Evolutionary conservation across 2,888 invertebrate genomes (phyloP), one percentile per base, ranked within the genome.

Genomic region (Spisula subtruncata): DNA sequence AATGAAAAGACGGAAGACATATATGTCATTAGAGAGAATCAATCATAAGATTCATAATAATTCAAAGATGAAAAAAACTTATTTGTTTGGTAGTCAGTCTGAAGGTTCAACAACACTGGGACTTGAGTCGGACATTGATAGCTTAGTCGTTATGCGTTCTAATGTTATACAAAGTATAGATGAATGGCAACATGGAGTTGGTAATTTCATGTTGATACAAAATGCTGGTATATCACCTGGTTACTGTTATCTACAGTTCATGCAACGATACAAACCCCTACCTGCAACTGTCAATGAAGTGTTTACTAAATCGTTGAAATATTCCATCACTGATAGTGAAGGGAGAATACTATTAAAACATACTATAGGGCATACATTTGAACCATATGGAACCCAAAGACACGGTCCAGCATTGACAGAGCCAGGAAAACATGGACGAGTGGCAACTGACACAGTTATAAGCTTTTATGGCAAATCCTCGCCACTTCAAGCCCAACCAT

Each of bases 191-290:
- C 29, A 20, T 25, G 81, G 81, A 1, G 51, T 51, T 25, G 18
- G 51, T 25, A 10, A 41, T 14, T 41, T 41, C 2, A 12, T 81
- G 48, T 29, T 51, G 29, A 51, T 81, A n/a, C 81, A 81, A 51
- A 51, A 81, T 81, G 51, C 48, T 8, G n/a, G 10, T 12, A 41
- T 51, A 25, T 51, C 81, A n/a, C 51, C 81, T 51, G 81, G 81
- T 51, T 81, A 81, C 25, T 81, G 81, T 81, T n/a, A 51, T 29
- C 51, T 81, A 14, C 81, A 81, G 29, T 25, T 48, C 29, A 25
- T 81, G 14, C 51, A 10, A 25, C 20, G 10, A 29, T 48, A 51
- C 20, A 6, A 14, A 29, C 29, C 81, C n/a, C 48, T 8, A 51
- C 51, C n/a, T n/a, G 51, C 12, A 51, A 51, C 14, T 8, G 51